phyloP scores from a whole-genome alignment of 2,888 invertebrate species.

The Phragmatobia fuliginosa region DNA sequence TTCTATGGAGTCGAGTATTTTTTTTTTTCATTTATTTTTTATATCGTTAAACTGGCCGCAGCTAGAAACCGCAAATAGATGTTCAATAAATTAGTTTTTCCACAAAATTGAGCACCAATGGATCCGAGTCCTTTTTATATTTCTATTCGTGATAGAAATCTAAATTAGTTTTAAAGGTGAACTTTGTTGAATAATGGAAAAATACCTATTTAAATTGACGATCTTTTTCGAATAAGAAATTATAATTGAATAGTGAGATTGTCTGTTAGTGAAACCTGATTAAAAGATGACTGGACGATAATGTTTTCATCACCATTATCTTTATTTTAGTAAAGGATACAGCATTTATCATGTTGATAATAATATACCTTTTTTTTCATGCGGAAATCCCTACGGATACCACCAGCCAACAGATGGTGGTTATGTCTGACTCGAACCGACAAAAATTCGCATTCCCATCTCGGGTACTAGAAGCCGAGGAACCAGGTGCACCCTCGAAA shows the following conservation, averaged over 20 bases:
- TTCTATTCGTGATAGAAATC: constrained; percentile 26
- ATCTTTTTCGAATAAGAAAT: not conserved
- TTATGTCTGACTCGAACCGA: too few species aligned
- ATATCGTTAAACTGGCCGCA: not conserved
- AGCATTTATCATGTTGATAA: too few species aligned
- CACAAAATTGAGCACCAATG: constrained; percentile 55
- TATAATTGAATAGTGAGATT: not conserved
- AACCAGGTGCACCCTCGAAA: too few species aligned
- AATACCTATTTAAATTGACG: not conserved
- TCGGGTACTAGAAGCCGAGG: too few species aligned
- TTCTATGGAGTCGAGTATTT: too few species aligned
- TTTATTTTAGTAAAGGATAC: too few species aligned
- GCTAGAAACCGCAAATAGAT: constrained; percentile 32
- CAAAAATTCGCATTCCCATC: too few species aligned
- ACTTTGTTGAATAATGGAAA: not conserved
- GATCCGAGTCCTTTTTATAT: constrained; percentile 31
- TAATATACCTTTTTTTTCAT: too few species aligned
- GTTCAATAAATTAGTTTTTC: constrained; percentile 59
- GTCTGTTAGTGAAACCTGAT: not conserved
- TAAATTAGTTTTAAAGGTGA: constrained; percentile 27
- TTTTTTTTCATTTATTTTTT: too few species aligned
- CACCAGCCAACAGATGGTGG: too few species aligned
- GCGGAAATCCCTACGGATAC: too few species aligned
- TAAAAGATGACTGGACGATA: not conserved
- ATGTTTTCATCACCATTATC: too few species aligned